Conservation (phyloP, 2,113 vertebrate species). For the Isurus oxyrinchus region DNA sequence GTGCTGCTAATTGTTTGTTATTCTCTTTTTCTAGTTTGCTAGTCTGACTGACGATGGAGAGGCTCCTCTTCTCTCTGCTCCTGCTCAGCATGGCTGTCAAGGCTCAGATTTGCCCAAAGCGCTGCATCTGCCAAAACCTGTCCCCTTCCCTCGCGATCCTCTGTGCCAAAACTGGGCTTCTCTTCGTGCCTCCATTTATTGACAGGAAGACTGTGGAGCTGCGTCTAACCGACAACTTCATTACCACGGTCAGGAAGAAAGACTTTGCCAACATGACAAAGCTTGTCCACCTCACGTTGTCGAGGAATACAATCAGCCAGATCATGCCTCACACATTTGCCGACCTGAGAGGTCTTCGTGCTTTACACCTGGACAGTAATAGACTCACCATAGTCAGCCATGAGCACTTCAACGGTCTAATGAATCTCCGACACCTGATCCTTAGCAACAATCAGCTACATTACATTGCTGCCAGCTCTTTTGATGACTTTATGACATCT, state of each 20-base stretch:
- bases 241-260: slow-evolving; percentile 64
- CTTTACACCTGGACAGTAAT: slow-evolving; percentile 69
- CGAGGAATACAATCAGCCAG: slow-evolving; percentile 72
- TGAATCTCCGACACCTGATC: slow-evolving; percentile 69
- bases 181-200: slow-evolving; percentile 69
- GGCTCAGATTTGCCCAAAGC: slow-evolving; percentile 67
- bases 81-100: slow-evolving; percentile 43
- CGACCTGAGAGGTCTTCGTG: slow-evolving; percentile 67
- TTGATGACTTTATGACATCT: slow-evolving; percentile 70
- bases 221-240: slow-evolving; percentile 74
- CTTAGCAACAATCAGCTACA: slow-evolving; percentile 73
- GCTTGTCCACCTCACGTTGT: slow-evolving; percentile 70
- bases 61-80: slow-evolving; percentile 58
- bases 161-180: slow-evolving; percentile 70
- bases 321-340: slow-evolving; percentile 64
- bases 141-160: slow-evolving; percentile 71
- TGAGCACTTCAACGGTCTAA: slow-evolving; percentile 66
- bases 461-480: slow-evolving; percentile 63
- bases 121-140: slow-evolving; percentile 73
- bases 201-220: slow-evolving; percentile 71
- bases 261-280: slow-evolving; percentile 78
- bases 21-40: not conserved
- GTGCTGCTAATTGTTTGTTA: not conserved
- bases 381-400: slow-evolving; percentile 63
- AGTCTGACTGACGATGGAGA: slow-evolving; percentile 62